A percentile compares a stretch with the other conserved stretches of the same genome.
Conservation (phyloP, 2,113 vertebrate genomes). For the Istiophorus platypterus region DNA sequence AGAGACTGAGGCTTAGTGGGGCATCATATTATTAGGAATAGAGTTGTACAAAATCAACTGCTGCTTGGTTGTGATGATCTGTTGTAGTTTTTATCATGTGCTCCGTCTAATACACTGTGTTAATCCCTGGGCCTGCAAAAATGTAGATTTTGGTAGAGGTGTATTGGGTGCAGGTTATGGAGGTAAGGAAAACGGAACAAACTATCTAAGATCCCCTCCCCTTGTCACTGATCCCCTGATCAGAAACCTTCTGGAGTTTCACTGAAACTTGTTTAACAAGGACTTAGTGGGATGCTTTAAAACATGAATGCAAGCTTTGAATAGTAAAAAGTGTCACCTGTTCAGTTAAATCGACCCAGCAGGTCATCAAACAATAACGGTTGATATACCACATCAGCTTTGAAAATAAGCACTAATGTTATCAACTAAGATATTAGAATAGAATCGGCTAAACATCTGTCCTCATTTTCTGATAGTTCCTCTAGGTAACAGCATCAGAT, state of each 20-base stretch:
- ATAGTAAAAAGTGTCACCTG: too few species aligned
- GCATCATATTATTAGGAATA: too few species aligned
- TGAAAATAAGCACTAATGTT: background rate
- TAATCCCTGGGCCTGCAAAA: background rate
- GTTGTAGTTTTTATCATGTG: background rate
- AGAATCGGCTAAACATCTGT: background rate
- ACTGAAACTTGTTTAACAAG: background rate
- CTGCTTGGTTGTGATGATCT: background rate
- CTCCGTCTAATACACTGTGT: background rate
- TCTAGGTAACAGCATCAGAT: too few species aligned
- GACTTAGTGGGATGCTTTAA: background rate
- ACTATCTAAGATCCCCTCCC: too few species aligned
- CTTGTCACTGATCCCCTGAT: background rate
- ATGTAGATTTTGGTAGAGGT: background rate
- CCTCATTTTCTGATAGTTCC: background rate
- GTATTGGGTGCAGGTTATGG: background rate
- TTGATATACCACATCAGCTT: too few species aligned
- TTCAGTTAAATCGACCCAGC: too few species aligned
- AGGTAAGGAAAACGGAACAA: background rate
- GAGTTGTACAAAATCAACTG: background rate
- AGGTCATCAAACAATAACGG: too few species aligned
- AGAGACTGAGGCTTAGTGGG: background rate
- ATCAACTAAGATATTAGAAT: background rate
- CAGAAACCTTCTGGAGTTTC: background rate
- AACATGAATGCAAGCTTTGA: too few species aligned